Evolutionary conservation across 1,140 invertebrate species (phyloP).

Genomic region (Anastrepha ludens): DNA sequence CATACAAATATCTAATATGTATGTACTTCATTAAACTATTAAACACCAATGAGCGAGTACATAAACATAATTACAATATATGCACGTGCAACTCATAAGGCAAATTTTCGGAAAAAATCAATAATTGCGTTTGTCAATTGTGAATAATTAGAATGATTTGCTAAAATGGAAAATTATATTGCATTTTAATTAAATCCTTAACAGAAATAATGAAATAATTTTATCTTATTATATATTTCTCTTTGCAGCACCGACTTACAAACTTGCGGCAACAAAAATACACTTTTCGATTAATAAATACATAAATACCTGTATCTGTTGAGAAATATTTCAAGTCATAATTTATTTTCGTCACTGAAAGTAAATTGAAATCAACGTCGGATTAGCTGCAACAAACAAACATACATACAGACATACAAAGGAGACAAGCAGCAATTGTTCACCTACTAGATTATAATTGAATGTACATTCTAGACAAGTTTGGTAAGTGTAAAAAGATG

Average conservation of each 20-base stretch:
- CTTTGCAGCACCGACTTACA: not conserved
- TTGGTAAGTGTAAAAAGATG: constrained; percentile 10
- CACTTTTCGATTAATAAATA: not conserved
- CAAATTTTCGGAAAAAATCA: no score
- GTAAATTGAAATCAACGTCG: constrained; percentile 35
- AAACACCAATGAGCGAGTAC: no score
- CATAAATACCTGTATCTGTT: not conserved
- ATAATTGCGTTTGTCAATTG: no score
- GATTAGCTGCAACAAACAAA: constrained; percentile 9
- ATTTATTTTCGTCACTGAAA: constrained; percentile 45
- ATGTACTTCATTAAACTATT: no score
- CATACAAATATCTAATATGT: no score
- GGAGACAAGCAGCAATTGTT: constrained; percentile 23
- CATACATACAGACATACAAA: not conserved
- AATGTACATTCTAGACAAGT: constrained; percentile 44
- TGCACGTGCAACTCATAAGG: no score
- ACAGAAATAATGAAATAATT: not conserved
- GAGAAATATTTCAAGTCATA: not conserved
- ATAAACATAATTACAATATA: no score
- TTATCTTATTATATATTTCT: constrained; percentile 23
- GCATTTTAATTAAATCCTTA: not conserved
- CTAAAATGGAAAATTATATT: no score
- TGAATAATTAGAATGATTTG: no score
- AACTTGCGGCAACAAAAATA: not conserved
- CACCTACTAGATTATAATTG: constrained; percentile 17